A percentile compares a stretch with the other conserved stretches of the same genome.
Evolutionary conservation across 2,797 vertebrate genomes (phyloP).

Genomic region (Lutjanus argentimaculatus): DNA sequence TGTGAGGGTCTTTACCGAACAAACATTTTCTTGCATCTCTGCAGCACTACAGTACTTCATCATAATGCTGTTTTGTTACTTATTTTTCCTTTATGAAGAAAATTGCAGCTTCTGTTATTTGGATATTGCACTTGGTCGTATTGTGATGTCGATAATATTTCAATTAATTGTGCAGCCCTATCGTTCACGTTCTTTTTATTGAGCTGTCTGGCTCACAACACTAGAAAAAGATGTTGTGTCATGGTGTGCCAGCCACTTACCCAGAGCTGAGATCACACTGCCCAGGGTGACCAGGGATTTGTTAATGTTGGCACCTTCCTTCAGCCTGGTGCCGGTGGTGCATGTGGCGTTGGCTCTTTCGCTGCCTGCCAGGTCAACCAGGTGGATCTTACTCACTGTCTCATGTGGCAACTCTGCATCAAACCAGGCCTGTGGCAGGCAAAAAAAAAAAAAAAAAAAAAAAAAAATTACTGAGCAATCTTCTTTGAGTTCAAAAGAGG

Average conservation of each 20-base stretch:
- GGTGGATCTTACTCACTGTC: conserved; percentile 95
- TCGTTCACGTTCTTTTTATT: neutral
- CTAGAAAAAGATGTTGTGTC: conserved; percentile 21
- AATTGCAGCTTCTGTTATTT: no score
- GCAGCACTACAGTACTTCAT: no score
- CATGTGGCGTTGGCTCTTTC: conserved; percentile 91
- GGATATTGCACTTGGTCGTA: no score
- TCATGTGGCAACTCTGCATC: conserved; percentile 93
- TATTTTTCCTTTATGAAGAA: no score
- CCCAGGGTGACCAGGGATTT: conserved; percentile 96
- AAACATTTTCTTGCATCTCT: no score
- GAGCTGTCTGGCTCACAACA: neutral
- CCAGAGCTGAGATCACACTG: conserved; percentile 96
- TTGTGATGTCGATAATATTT: no score
- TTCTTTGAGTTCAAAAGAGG: conserved; percentile 34
- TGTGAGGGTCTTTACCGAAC: no score
- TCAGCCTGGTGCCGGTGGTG: conserved; percentile 90
- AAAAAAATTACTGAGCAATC: neutral
- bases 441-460: neutral
- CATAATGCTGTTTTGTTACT: no score
- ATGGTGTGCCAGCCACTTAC: conserved; percentile 75
- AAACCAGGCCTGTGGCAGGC: conserved; percentile 89
- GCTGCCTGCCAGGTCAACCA: conserved; percentile 96
- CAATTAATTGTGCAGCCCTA: no score
- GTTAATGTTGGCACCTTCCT: conserved; percentile 97